Conservation (phyloP, 2,113 vertebrate species). For the Tyto alba region DNA sequence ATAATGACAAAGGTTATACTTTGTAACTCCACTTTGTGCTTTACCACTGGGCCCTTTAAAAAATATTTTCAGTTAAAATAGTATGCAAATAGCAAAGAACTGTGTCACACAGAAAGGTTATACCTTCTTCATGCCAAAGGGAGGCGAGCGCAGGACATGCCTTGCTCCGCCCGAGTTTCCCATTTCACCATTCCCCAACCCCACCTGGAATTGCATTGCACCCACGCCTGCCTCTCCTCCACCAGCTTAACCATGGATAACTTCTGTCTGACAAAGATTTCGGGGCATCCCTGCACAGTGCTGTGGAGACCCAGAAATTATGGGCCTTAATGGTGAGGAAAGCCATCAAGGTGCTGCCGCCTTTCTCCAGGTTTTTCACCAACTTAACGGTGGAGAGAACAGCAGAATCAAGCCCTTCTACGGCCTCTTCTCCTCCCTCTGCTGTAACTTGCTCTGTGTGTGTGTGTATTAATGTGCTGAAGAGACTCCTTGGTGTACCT, state of each 20-base stretch:
- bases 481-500: neutral
- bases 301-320: rapidly evolving
- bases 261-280: rapidly evolving
- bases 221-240: rapidly evolving
- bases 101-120: neutral
- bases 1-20: neutral
- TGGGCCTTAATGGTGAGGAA: rapidly evolving
- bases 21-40: neutral
- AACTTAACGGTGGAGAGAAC: neutral
- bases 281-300: neutral
- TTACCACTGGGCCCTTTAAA: neutral
- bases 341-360: neutral
- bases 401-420: neutral
- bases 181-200: neutral
- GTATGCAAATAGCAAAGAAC: neutral
- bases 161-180: neutral
- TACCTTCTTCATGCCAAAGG: neutral
- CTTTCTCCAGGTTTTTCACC: neutral
- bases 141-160: neutral
- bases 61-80: neutral
- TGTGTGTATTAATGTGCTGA: neutral
- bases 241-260: neutral
- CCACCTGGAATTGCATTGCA: neutral
- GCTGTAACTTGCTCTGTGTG: neutral
- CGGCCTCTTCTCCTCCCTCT: neutral